Evolutionary conservation across 2,888 invertebrate genomes (phyloP).

Genomic region (Taphrorychus bicolor): DNA sequence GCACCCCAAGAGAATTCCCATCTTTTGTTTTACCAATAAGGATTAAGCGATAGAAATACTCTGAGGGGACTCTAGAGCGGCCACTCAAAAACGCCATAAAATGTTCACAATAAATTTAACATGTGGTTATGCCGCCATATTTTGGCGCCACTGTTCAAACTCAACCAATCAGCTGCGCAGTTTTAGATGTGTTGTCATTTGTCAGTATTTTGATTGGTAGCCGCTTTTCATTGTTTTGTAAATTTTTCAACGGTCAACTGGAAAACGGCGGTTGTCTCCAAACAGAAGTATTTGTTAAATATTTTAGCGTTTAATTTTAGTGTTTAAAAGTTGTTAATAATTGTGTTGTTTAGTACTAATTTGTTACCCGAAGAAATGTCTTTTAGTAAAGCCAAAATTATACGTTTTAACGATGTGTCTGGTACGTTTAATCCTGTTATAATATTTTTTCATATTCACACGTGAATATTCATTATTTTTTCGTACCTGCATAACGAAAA

Average conservation of each 20-base stretch:
- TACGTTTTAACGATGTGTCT: conserved; percentile 64
- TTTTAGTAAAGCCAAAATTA: conserved; percentile 65
- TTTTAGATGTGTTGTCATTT: neutral
- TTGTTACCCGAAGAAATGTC: conserved; percentile 56
- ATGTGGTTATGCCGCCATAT: no score
- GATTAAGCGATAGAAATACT: no score
- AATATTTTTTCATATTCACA: no score
- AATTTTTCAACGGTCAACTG: conserved; percentile 26
- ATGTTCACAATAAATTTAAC: no score
- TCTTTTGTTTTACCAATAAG: no score
- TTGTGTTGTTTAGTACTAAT: neutral
- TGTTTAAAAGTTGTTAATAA: neutral
- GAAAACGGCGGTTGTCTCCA: conserved; percentile 1
- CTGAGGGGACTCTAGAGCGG: no score
- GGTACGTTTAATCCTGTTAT: no score
- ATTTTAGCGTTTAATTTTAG: conserved; percentile 14
- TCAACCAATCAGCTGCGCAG: neutral
- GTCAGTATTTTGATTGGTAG: neutral
- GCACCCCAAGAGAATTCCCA: no score
- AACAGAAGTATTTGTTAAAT: neutral
- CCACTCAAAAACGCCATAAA: no score
- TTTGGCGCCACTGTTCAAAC: neutral
- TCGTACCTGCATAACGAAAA: no score
- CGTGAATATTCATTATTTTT: no score
- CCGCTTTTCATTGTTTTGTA: conserved; percentile 9